Evolutionary conservation across 2,797 vertebrate species (phyloP).

Genomic region (Toxotes lorentzi): DNA sequence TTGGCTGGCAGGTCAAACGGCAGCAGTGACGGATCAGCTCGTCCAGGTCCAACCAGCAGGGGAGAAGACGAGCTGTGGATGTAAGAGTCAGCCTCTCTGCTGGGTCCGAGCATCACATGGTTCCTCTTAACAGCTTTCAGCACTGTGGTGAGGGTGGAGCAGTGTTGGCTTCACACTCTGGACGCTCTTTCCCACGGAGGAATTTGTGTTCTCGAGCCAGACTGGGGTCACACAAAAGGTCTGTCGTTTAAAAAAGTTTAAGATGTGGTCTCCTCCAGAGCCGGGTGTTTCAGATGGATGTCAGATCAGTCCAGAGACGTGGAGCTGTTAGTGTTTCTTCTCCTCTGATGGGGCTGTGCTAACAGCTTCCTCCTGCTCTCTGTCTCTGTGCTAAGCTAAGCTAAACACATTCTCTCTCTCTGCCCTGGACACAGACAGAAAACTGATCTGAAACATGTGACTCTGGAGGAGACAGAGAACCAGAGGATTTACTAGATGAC

Average conservation of each 20-base stretch:
- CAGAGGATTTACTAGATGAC: too few species aligned
- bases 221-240: background rate
- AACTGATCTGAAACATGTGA: background rate
- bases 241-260: background rate
- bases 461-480: background rate
- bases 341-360: background rate
- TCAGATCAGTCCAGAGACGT: background rate
- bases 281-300: background rate
- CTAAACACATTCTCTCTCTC: background rate
- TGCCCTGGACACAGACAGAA: background rate
- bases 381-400: slow-evolving; percentile 13
- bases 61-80: background rate
- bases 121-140: slow-evolving; percentile 33
- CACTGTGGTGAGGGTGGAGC: slow-evolving; percentile 8
- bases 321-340: too few species aligned
- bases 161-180: background rate
- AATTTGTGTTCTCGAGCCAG: background rate
- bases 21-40: background rate
- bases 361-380: background rate
- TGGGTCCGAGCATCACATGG: slow-evolving; percentile 16
- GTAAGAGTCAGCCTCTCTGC: slow-evolving; percentile 7
- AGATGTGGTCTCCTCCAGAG: background rate
- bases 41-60: background rate
- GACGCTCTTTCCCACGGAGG: background rate
- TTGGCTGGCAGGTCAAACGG: background rate